Conservation (phyloP, 2,797 vertebrate species). For the Channallabes apus region DNA sequence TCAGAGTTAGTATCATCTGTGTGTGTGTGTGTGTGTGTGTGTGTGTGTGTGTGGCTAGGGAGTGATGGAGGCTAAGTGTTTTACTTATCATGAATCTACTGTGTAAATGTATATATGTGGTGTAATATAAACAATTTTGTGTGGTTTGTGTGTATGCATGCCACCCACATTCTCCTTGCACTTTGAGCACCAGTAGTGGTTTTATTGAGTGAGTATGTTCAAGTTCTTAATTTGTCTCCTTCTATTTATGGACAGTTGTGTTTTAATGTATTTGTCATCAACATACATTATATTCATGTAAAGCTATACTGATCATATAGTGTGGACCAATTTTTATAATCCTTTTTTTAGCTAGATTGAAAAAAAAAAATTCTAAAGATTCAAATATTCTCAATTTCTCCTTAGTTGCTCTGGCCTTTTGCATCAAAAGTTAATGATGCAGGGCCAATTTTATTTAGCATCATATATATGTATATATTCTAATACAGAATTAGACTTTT, state of each 20-base stretch:
- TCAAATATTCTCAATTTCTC: too few species aligned
- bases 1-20: conserved; percentile 41
- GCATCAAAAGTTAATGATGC: too few species aligned
- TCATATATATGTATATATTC: too few species aligned
- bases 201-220: not conserved
- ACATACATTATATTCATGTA: not conserved
- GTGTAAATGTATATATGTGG: not conserved
- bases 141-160: not conserved
- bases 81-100: not conserved
- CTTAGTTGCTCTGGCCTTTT: too few species aligned
- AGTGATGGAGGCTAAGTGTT: not conserved
- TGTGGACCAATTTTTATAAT: too few species aligned
- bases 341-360: too few species aligned
- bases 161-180: not conserved
- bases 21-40: conserved; percentile 12
- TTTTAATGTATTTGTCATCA: too few species aligned
- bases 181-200: not conserved
- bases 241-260: not conserved
- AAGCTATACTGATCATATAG: too few species aligned
- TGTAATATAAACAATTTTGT: not conserved
- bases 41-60: too few species aligned
- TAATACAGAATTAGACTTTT: too few species aligned
- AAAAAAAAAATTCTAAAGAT: too few species aligned
- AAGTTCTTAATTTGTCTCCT: not conserved
- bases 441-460: too few species aligned